Percentiles rank a stretch among this genome's conserved stretches.
Evolutionary conservation across 2,888 invertebrate genomes (phyloP).

Genomic region (Crocallis elinguaria): DNA sequence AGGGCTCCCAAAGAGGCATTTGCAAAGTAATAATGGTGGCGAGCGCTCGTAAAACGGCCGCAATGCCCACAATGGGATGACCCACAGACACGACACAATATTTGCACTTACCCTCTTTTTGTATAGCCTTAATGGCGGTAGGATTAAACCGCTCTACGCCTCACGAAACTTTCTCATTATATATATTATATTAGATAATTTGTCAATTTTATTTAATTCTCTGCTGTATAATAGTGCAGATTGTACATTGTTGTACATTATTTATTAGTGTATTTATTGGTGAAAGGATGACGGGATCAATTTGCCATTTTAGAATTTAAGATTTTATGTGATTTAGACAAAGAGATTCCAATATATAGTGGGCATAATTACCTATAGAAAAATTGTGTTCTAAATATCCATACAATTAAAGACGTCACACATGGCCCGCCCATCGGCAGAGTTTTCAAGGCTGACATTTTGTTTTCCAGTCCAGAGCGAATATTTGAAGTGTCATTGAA

Average conservation of each 20-base stretch:
- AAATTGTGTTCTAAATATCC: no score
- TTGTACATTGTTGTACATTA: neutral
- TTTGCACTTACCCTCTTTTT: constrained; percentile 13
- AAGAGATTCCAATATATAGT: no score
- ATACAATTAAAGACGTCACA: no score
- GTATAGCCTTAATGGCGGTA: neutral
- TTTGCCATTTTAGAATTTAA: no score
- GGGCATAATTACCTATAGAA: no score
- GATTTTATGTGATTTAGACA: no score
- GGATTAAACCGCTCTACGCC: neutral
- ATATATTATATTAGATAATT: constrained; percentile 3
- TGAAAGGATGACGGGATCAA: no score
- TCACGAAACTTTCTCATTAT: neutral
- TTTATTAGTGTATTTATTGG: neutral
- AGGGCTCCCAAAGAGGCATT: constrained; percentile 6
- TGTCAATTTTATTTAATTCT: neutral
- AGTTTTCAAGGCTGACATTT: no score
- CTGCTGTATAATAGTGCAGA: no score
- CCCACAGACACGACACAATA: constrained; percentile 3
- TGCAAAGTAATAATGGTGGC: constrained; percentile 12
- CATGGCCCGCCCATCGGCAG: no score
- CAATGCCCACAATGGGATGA: constrained; percentile 1
- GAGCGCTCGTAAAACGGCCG: constrained; percentile 9
- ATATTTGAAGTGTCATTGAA: no score
- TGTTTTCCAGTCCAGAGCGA: no score